A percentile compares a stretch with the other conserved stretches of the same genome.
phyloP scores from a whole-genome alignment of 1,140 invertebrate species.

The Aphelenchoides avenae region DNA sequence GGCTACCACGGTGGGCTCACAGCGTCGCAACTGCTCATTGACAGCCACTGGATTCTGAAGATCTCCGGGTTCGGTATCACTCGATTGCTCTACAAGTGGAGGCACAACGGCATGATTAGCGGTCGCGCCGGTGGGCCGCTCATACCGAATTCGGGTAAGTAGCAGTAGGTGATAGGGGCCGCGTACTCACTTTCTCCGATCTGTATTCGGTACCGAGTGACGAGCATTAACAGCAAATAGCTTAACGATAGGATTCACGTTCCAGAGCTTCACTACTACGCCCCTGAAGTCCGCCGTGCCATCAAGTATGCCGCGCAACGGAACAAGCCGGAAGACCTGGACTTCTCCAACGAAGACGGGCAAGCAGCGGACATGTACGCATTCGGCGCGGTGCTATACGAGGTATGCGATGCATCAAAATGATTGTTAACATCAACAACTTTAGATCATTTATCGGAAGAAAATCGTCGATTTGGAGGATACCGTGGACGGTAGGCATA shows the following conservation, averaged over 20 bases:
- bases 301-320: conserved; percentile 27
- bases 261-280: conserved; percentile 49
- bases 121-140: conserved; percentile 14
- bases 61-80: conserved; percentile 43
- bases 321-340: conserved; percentile 46
- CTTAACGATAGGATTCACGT: not conserved
- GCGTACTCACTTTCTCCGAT: not conserved
- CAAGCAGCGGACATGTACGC: conserved; percentile 43
- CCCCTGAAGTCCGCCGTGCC: conserved; percentile 37
- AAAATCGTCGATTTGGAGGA: conserved; percentile 35
- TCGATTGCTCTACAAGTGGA: conserved; percentile 42
- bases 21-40: conserved; percentile 39
- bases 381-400: conserved; percentile 42
- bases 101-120: conserved; percentile 40
- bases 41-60: conserved; percentile 49
- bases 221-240: not conserved
- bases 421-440: conserved; percentile 1
- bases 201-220: not conserved
- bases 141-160: conserved; percentile 33
- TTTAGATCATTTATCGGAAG: no score
- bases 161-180: no score
- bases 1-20: conserved; percentile 43
- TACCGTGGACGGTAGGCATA: conserved; percentile 26
- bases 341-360: conserved; percentile 42
- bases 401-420: conserved; percentile 16